These are phyloP conservation scores for Bombyx mandarina DNA, from an alignment of 1,140 invertebrate species.

Conservation along the genomic window DNA sequence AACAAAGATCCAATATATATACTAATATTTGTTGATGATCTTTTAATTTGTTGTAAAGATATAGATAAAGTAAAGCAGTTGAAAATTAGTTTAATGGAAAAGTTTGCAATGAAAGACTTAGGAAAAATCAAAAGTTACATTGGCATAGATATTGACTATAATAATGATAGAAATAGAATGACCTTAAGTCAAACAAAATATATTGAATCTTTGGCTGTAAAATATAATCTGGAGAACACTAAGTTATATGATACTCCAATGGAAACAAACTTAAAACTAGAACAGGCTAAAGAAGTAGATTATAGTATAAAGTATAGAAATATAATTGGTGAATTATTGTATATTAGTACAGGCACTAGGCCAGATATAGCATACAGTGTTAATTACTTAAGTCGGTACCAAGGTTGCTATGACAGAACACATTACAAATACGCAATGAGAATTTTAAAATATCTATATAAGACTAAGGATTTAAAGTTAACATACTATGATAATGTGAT, in stretches of 20 bases:
- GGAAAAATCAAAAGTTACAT: conserved; percentile 37
- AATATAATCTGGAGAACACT: conserved; percentile 40
- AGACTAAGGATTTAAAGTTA: conserved; percentile 42
- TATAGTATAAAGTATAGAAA: conserved; percentile 42
- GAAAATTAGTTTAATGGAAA: no score
- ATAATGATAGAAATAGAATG: conserved; percentile 26
- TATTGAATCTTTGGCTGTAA: conserved; percentile 43
- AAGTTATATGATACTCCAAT: no score
- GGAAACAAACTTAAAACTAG: no score
- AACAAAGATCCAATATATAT: conserved; percentile 19
- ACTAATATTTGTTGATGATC: conserved; percentile 26
- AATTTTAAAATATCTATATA: conserved; percentile 38
- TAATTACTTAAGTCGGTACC: conserved; percentile 24
- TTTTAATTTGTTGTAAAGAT: conserved; percentile 24
- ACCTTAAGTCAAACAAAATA: conserved; percentile 45
- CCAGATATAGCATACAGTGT: conserved; percentile 37
- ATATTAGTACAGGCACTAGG: conserved; percentile 49
- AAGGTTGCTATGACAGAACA: conserved; percentile 35
- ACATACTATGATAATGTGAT: conserved; percentile 31
- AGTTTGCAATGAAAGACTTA: no score
- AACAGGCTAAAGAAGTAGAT: conserved; percentile 21
- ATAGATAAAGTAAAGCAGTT: conserved; percentile 22
- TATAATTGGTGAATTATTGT: conserved; percentile 40
- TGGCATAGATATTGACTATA: conserved; percentile 38
- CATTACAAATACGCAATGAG: conserved; percentile 49